These are phyloP conservation scores for Pammene fasciana DNA, from an alignment of 2,888 invertebrate genomes.

Conservation along the genomic window DNA sequence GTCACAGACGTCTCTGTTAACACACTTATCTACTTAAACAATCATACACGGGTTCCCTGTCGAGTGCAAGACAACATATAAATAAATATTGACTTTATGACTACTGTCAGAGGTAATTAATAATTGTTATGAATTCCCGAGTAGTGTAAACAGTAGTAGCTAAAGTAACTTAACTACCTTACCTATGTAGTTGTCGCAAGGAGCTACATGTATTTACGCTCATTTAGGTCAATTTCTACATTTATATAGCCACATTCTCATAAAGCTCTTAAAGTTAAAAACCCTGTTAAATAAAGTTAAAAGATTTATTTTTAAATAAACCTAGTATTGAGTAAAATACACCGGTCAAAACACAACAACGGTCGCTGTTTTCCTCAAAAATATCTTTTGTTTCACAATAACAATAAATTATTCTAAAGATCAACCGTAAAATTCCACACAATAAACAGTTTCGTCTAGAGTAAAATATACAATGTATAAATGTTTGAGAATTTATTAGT, in stretches of 20 bases:
- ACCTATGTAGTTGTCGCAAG: too few relatives aligned
- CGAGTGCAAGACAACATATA: conserved; percentile 12
- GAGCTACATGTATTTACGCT: too few relatives aligned
- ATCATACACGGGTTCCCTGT: conserved; percentile 23
- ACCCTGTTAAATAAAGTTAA: too few relatives aligned
- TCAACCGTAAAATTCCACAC: conserved; percentile 33
- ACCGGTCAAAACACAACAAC: conserved; percentile 13
- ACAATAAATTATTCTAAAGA: conserved; percentile 31
- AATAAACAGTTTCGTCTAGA: conserved; percentile 16
- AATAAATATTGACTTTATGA: conserved; percentile 18
- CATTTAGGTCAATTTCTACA: too few relatives aligned
- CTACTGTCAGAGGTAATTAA: too few relatives aligned
- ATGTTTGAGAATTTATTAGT: conserved; percentile 21
- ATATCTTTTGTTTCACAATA: conserved; percentile 37
- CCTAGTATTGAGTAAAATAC: too few relatives aligned
- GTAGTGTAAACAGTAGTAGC: neutral
- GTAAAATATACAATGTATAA: conserved; percentile 19
- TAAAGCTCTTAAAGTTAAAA: neutral
- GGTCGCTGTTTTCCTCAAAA: conserved; percentile 26
- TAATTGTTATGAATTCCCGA: neutral
- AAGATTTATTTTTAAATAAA: too few relatives aligned
- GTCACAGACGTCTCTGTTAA: conserved; percentile 46
- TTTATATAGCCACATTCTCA: neutral
- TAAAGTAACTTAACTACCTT: neutral
- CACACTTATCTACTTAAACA: conserved; percentile 46